phyloP scores from a whole-genome alignment of 1,140 invertebrate species.

The Solenopsis invicta region DNA sequence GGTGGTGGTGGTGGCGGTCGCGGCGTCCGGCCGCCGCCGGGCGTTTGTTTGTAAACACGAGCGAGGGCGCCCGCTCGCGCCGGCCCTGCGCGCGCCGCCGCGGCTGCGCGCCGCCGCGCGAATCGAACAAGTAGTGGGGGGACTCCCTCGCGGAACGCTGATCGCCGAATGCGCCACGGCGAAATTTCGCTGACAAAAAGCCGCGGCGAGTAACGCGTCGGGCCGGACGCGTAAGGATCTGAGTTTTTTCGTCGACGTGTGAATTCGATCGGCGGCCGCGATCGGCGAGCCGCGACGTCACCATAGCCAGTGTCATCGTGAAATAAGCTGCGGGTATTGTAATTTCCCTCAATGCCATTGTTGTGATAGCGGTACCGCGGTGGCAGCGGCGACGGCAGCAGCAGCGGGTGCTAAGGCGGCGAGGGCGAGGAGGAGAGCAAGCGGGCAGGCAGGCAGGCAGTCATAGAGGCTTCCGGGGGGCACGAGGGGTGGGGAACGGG shows the following conservation, averaged over 20 bases:
- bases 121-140: slow-evolving; percentile 82
- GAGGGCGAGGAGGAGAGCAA: not conserved
- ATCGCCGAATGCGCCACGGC: slow-evolving; percentile 76
- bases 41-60: slow-evolving; percentile 73
- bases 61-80: slow-evolving; percentile 46
- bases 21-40: no score
- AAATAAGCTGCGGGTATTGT: slow-evolving; percentile 62
- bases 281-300: slow-evolving; percentile 7
- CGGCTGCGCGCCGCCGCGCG: slow-evolving; percentile 76
- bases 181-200: slow-evolving; percentile 79
- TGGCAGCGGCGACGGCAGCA: not conserved
- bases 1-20: no score
- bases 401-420: slow-evolving; percentile 1
- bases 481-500: not conserved
- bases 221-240: slow-evolving; percentile 21
- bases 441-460: not conserved
- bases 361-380: slow-evolving; percentile 79
- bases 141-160: slow-evolving; percentile 77
- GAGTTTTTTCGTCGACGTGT: slow-evolving; percentile 18
- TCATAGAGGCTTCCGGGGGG: slow-evolving; percentile 26
- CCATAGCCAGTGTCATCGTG: slow-evolving; percentile 66
- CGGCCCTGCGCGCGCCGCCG: slow-evolving; percentile 69
- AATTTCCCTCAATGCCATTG: slow-evolving; percentile 75
- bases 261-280: not conserved
- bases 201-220: slow-evolving; percentile 61